Percentiles rank a stretch among this genome's conserved stretches.
Conservation (phyloP, 2,888 invertebrate genomes). For the Oxyteleia sp. region DNA sequence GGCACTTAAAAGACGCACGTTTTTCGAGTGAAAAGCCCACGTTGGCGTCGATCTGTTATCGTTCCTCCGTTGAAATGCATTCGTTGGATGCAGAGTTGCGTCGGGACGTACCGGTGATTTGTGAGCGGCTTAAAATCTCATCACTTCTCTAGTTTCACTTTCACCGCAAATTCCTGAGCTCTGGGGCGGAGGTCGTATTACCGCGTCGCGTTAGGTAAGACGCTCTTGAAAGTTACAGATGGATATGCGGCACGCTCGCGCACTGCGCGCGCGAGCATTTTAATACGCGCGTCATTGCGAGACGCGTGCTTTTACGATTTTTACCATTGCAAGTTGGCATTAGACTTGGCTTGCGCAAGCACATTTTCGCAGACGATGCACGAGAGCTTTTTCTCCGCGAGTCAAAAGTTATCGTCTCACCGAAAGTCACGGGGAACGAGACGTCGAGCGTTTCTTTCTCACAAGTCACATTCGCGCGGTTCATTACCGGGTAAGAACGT, state of each 20-base stretch:
- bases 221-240: slow-evolving; percentile 70
- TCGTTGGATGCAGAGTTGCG: too few relatives aligned
- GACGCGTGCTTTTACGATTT: background rate
- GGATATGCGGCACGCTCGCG: slow-evolving; percentile 29
- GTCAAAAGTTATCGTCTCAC: background rate
- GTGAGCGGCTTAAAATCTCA: slow-evolving; percentile 73
- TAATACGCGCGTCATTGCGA: slow-evolving; percentile 5
- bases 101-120: slow-evolving; percentile 66
- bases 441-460: background rate
- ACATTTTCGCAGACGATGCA: background rate
- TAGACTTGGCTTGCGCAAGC: background rate
- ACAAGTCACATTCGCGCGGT: background rate
- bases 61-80: too few relatives aligned
- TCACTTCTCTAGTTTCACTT: slow-evolving; percentile 75
- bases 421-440: background rate
- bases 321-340: background rate
- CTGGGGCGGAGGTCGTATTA: slow-evolving; percentile 72
- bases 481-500: background rate
- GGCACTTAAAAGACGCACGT: too few relatives aligned
- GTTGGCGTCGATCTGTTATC: too few relatives aligned
- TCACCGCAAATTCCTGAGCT: slow-evolving; percentile 71
- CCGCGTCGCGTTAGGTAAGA: slow-evolving; percentile 69
- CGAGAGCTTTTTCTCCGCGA: background rate
- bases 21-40: too few relatives aligned
- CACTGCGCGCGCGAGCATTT: background rate